These are phyloP conservation scores for Phylloscopus trochiloides DNA, from an alignment of 2,113 vertebrate species.

Conservation along the genomic window DNA sequence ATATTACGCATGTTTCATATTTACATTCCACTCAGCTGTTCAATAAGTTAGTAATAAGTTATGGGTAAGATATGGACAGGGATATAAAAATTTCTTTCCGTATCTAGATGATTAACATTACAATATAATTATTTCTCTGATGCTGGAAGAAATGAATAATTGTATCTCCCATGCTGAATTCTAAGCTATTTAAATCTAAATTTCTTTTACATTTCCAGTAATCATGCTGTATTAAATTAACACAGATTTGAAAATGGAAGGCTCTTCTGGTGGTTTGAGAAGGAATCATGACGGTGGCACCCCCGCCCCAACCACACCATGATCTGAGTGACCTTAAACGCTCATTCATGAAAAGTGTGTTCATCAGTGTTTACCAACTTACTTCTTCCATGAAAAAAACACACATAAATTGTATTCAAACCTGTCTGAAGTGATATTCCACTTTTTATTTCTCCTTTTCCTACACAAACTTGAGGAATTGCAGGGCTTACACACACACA, in stretches of 20 bases:
- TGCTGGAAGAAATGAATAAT: neutral
- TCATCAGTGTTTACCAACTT: neutral
- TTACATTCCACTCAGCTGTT: slow-evolving; percentile 24
- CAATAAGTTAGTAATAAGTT: neutral
- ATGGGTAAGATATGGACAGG: neutral
- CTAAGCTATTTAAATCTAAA: neutral
- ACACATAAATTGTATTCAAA: neutral
- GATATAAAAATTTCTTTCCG: neutral
- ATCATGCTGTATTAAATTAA: neutral
- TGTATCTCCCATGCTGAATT: neutral
- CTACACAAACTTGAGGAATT: neutral
- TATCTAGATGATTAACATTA: neutral
- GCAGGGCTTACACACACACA: neutral
- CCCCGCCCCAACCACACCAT: accelerated
- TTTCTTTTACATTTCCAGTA: neutral
- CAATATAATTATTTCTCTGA: neutral
- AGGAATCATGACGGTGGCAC: neutral
- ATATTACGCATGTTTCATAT: neutral
- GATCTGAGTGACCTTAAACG: neutral
- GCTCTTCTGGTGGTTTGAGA: neutral
- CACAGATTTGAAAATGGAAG: neutral
- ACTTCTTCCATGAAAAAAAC: neutral
- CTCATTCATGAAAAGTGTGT: neutral
- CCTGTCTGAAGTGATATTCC: neutral
- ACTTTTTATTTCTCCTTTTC: neutral